Base-by-base conservation (phyloP, 1,140 invertebrate species). In the Lordiphosa clarofinis region DNA sequence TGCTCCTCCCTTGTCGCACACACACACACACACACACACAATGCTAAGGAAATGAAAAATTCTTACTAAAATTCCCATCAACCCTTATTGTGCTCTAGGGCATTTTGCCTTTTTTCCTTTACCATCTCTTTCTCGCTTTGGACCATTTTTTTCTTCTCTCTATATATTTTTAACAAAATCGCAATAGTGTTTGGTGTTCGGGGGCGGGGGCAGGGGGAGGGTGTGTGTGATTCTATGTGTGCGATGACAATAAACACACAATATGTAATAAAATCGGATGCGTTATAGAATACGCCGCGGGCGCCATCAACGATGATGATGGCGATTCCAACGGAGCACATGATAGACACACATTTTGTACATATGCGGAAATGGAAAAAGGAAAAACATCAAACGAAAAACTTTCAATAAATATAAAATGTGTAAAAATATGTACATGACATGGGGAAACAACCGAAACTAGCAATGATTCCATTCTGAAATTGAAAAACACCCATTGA, bases 31-130 rank as follows among this genome's bases (percentile, higher is more conserved):
- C 11, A 52, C 12, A 50, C 42, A 39, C 10, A 67, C 60, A 56
- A 56, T 57, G 78, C 63, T 63, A 70, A 84, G 78, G 78, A 84
- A 84, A 84, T 84, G 78, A 84, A 84, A 84, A 84, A 84, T 84
- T 84, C 78, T 78, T 84, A 78, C 69, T 59, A 54, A 84, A 84
- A 84, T 84, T 84, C 78, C 78, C 78, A 84, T 84, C 78, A 84
- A 84, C 78, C 78, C 78, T 84, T 84, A 84, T 84, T 70, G 78
- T 64, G 73, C 78, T 84, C 78, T 59, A 43, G 78, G 78, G 78
- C 64, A 84, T 84, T 84, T 66, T 39, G 56, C 52, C 24, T 28
- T 44, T 50, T 47, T 62, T 31, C 52, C 28, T 44, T 50, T 61
- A 37, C 42, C 39, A 28, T 56, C 49, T 60, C 43, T 54, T 8